A percentile compares a stretch with the other conserved stretches of the same genome.
Conservation (phyloP, 2,888 invertebrate species). For the Digitonthophagus gazella region DNA sequence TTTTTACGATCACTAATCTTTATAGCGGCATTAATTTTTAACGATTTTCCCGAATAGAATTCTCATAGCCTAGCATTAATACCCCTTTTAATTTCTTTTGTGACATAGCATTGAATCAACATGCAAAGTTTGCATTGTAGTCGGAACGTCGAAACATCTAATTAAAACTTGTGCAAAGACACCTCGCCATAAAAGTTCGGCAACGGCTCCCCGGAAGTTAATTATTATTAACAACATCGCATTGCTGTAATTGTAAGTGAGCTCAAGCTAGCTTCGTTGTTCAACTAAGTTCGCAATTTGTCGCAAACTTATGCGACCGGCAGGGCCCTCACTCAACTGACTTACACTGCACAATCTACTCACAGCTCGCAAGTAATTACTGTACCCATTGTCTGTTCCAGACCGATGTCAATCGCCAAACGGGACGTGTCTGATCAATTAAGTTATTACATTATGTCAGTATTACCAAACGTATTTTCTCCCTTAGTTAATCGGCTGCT, state of each 20-base stretch:
- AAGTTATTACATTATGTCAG: background rate
- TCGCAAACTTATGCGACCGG: background rate
- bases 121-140: background rate
- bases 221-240: background rate
- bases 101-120: background rate
- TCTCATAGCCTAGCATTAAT: background rate
- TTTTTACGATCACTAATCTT: background rate
- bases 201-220: background rate
- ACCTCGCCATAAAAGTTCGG: background rate
- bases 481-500: too few relatives aligned
- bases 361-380: background rate
- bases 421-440: background rate
- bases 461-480: too few relatives aligned
- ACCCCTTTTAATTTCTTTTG: background rate
- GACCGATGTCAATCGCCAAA: background rate
- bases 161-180: background rate
- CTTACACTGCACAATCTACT: background rate
- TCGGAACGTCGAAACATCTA: background rate
- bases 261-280: background rate
- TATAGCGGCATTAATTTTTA: background rate
- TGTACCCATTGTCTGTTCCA: background rate
- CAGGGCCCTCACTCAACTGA: background rate
- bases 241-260: background rate
- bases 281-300: background rate
- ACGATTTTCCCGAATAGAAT: background rate